These are phyloP conservation scores for Mimumesa dahlbomi DNA, from an alignment of 2,888 invertebrate species.

Conservation along the genomic window DNA sequence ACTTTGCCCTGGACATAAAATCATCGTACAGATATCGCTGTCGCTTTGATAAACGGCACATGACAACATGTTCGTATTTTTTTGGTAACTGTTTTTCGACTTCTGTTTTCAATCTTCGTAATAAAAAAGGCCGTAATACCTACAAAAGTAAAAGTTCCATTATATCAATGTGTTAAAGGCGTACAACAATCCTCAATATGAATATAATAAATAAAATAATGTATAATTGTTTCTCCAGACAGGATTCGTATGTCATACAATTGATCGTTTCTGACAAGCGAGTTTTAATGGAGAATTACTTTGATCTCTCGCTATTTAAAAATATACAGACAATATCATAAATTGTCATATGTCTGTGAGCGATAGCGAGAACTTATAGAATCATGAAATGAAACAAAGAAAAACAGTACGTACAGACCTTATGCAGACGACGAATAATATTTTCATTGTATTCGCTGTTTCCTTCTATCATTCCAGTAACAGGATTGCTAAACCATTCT, in stretches of 20 bases:
- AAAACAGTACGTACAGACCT: conserved; percentile 83
- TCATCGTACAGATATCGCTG: conserved; percentile 99
- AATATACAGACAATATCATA: conserved; percentile 59
- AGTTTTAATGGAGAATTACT: conserved; percentile 76
- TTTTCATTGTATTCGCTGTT: conserved; percentile 94
- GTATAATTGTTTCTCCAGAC: conserved; percentile 74
- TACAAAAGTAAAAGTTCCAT: conserved; percentile 70
- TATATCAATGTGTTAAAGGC: conserved; percentile 13
- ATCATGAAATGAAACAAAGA: too few species aligned
- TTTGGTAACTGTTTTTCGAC: conserved; percentile 98
- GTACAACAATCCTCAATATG: background rate
- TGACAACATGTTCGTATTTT: conserved; percentile 96
- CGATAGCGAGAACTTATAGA: conserved; percentile 74
- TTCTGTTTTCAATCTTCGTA: conserved; percentile 95
- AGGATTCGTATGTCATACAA: conserved; percentile 75
- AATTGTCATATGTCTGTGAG: conserved; percentile 65
- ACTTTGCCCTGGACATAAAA: conserved; percentile 98
- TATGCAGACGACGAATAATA: conserved; percentile 93
- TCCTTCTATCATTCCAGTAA: conserved; percentile 97
- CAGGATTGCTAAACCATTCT: conserved; percentile 99
- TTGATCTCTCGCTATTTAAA: conserved; percentile 73
- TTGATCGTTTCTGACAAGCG: conserved; percentile 71
- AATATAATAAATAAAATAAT: background rate
- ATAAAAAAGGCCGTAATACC: conserved; percentile 95
- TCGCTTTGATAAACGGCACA: conserved; percentile 96